These are phyloP conservation scores for Anthoptus insignis DNA, from an alignment of 2,888 invertebrate genomes.

Conservation along the genomic window DNA sequence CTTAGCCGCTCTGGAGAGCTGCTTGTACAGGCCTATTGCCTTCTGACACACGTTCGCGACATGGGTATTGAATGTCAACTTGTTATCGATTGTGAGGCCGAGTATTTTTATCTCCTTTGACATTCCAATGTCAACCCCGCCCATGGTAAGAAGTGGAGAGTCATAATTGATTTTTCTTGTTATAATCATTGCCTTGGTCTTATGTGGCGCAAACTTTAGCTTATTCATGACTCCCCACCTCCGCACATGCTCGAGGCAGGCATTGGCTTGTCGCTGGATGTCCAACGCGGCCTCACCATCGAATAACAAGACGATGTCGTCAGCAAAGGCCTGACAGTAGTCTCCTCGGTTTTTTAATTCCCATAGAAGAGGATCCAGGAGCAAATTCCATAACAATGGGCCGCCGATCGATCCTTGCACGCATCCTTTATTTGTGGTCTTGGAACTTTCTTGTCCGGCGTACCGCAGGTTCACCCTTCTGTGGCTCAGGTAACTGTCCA, in stretches of 20 bases:
- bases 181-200: neutral
- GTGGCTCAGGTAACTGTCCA: no score
- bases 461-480: no score
- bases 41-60: no score
- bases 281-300: neutral
- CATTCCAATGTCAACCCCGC: no score
- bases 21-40: no score
- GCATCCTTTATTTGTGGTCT: neutral
- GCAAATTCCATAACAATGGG: neutral
- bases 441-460: no score
- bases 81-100: slow-evolving; percentile 34
- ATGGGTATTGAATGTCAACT: slow-evolving; percentile 35
- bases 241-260: slow-evolving; percentile 1
- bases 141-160: neutral
- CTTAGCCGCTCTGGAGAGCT: no score
- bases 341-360: no score
- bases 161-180: neutral
- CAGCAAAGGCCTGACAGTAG: neutral
- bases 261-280: neutral
- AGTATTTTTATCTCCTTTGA: no score
- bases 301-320: neutral
- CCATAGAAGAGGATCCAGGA: neutral
- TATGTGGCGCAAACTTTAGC: neutral
- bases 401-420: slow-evolving; percentile 3
- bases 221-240: slow-evolving; percentile 11